Evolutionary conservation across 2,797 vertebrate species (phyloP).

Genomic region (Protosalanx chinensis): DNA sequence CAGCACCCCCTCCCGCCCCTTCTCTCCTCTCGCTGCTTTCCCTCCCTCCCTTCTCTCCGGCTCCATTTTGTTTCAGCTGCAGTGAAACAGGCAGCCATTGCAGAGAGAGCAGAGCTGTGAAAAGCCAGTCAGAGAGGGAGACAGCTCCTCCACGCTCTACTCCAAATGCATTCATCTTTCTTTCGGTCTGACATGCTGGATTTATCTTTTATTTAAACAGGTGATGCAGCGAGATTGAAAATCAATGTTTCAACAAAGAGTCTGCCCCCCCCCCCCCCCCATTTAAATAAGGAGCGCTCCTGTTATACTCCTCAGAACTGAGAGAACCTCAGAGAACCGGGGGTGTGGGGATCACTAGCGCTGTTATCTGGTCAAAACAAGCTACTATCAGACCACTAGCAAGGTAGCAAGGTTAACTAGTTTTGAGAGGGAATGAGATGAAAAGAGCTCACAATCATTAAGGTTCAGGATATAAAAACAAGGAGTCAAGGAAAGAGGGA

Average conservation of each 20-base stretch:
- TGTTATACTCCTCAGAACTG: too few species aligned
- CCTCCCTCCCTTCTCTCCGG: constrained; percentile 14
- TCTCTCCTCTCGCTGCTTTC: constrained; percentile 4
- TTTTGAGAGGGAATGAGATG: too few species aligned
- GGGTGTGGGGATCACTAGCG: neutral
- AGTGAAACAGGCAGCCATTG: constrained; percentile 59
- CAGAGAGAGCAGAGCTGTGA: constrained; percentile 18
- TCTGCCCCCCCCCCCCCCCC: neutral
- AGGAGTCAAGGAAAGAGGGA: too few species aligned
- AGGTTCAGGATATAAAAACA: too few species aligned
- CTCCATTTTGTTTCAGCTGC: constrained; percentile 62
- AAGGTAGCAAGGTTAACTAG: too few species aligned
- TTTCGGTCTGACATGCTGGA: constrained; percentile 1
- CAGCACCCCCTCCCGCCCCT: constrained; percentile 26
- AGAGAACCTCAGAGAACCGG: neutral
- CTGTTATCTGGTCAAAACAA: too few species aligned
- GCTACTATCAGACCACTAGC: neutral
- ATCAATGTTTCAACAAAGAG: neutral
- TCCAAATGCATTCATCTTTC: neutral
- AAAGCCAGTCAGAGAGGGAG: constrained; percentile 2
- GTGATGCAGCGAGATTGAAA: neutral
- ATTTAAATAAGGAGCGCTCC: neutral
- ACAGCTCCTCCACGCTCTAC: neutral
- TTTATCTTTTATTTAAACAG: neutral
- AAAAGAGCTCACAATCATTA: too few species aligned